These are phyloP conservation scores for Aspidapion aeneum DNA, from an alignment of 2,888 invertebrate species.

Conservation along the genomic window DNA sequence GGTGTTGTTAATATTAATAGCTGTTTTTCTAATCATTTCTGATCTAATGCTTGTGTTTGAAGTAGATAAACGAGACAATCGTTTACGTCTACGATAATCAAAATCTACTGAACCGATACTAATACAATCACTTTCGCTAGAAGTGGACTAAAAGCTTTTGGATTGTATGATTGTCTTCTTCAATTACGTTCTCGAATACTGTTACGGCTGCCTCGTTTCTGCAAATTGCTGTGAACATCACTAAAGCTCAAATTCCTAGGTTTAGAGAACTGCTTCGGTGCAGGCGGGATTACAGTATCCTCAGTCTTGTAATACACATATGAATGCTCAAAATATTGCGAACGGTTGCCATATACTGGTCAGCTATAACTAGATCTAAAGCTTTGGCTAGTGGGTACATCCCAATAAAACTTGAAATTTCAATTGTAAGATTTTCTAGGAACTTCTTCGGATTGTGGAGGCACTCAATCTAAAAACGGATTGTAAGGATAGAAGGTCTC, in stretches of 20 bases:
- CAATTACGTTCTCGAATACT: conserved; percentile 54
- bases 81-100: conserved; percentile 44
- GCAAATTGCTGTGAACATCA: conserved; percentile 38
- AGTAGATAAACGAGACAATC: conserved; percentile 42
- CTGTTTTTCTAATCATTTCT: too few relatives aligned
- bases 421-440: conserved; percentile 43
- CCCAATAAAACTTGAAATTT: conserved; percentile 34
- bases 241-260: conserved; percentile 38
- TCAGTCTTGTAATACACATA: conserved; percentile 40
- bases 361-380: conserved; percentile 16
- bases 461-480: conserved; percentile 41
- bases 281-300: conserved; percentile 4
- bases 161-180: too few relatives aligned
- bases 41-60: too few relatives aligned
- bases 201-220: conserved; percentile 42
- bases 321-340: conserved; percentile 38
- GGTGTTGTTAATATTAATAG: too few relatives aligned
- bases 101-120: conserved; percentile 47
- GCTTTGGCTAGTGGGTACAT: conserved; percentile 18
- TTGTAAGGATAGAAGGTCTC: conserved; percentile 27
- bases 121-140: conserved; percentile 51
- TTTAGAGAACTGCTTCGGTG: conserved; percentile 24
- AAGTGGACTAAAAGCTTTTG: conserved; percentile 54
- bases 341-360: conserved; percentile 29
- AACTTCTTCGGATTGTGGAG: conserved; percentile 48